A percentile compares a stretch with the other conserved stretches of the same genome.
Evolutionary conservation across 1,140 invertebrate genomes (phyloP).

Genomic region (Samia ricini): DNA sequence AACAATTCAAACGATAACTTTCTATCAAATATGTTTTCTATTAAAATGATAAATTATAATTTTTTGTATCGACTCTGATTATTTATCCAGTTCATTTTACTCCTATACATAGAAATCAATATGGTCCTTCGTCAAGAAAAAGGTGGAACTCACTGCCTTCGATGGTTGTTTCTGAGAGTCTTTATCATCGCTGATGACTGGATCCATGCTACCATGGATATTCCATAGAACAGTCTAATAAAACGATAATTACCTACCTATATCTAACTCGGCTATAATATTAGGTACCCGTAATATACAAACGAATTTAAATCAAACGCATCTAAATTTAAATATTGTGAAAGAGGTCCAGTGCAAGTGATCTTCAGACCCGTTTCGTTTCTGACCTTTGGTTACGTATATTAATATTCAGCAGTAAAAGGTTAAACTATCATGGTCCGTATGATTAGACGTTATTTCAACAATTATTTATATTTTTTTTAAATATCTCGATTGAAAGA

Average conservation of each 20-base stretch:
- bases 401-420: constrained; percentile 1
- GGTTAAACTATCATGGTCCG: not conserved
- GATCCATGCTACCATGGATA: too few species aligned
- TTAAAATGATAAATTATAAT: too few species aligned
- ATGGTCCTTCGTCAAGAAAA: too few species aligned
- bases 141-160: too few species aligned
- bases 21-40: too few species aligned
- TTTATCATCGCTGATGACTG: too few species aligned
- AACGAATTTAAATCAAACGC: not conserved
- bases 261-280: not conserved
- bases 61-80: too few species aligned
- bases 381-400: not conserved
- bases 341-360: not conserved
- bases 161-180: too few species aligned
- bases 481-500: not conserved
- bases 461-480: not conserved
- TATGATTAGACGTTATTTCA: not conserved
- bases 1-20: too few species aligned
- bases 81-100: too few species aligned
- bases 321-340: not conserved
- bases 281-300: not conserved
- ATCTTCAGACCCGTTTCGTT: not conserved
- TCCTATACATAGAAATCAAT: too few species aligned
- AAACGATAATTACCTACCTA: not conserved
- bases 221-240: too few species aligned